Base-by-base conservation (phyloP, 2,888 invertebrate species). In the Liposcelis brunnea region DNA sequence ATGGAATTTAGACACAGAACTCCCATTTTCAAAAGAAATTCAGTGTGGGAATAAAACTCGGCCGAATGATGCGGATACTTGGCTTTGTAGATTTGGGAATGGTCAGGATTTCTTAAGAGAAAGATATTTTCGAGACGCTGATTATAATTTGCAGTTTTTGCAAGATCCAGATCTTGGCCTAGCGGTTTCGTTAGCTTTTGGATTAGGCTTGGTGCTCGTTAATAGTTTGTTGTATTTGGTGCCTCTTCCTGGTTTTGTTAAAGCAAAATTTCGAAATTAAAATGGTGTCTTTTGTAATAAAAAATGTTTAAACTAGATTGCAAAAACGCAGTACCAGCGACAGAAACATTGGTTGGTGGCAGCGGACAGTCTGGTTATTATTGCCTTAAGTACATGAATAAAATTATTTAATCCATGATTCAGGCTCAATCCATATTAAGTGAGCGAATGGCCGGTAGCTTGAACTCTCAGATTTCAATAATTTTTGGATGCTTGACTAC, bases 151-250 rank as follows among this genome's bases (percentile, higher is more conserved):
- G 43, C 70, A 71, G 49, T 65, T 68, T 46, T 74, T 79, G 48
- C 67, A 77, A 21, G 75, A 78, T 52, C 60, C 77, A 48, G 80
- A 85, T 52, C 73, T 81, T 43, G 89, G 90, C 66, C 71, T 90
- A 46, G 78, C 83, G 0, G 74, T 87, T 19, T 78, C 83, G 0
- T 77, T 87, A 50, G 85, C 83, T 0, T 90, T 90, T 56, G 77
- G 86, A 0, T 65, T 82, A 0, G 85, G 84, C 1, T 72, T 87
- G 53, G 77, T 83, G 50, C 70, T 87, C 40, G 70, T 89, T 4
- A 90, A 90, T 59, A 77, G 87, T 60, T 73, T 91, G 49, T 65
- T 90, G 44, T 91, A 90, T 62, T 65, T 89, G 37, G 71, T 90
- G 54, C 90, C 90, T 0, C 62, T 90, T 54, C 89, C 90, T 0